Evolutionary conservation across 1,140 invertebrate species (phyloP), one percentile per base, ranked within the genome.

Genomic region (Papilio xuthus): DNA sequence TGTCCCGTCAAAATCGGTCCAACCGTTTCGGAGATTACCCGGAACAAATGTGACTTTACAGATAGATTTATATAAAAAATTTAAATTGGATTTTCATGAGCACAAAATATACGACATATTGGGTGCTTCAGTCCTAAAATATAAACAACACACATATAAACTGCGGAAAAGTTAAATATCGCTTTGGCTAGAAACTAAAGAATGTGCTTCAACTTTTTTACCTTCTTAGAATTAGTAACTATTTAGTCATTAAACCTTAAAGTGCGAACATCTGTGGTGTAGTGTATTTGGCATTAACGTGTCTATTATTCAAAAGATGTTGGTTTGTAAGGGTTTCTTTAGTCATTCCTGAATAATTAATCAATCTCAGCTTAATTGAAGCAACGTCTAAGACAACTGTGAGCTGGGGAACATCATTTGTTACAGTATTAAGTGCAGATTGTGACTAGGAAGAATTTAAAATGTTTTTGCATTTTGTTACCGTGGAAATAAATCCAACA

Each of bases 331-430:
- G 60, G 60, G 60, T 67, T 67, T 60, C 56, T 60, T 67, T 67
- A 67, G 23, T 67, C 60, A 28, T 67, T 67, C 60, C 26, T 67
- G 60, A 28, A 67, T 67, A 67, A 67, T 67, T 67, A 67, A 67
- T 67, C 60, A 67, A 67, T 67, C 60, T 67, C 60, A 32, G 60
- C 60, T 67, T 67, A 67, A 67, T 67, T 67, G 60, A 67, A 67
- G 60, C 26, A 67, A 67, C 26, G 60, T 67, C 60, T 67, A 26
- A 32, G 60, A 67, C 60, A 28, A 67, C 60, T 67, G 60, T 32
- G 26, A 32, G 23, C 60, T 67, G 60, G 13, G 60, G 26, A 28
- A 67, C 60, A 67, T 67, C 60, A 32, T 67, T 67, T 67, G 56
- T 60, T 60, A 60, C 56, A 60, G 56, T 60, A 60, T 60, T 60